These are phyloP conservation scores for Hybognathus amarus DNA, from an alignment of 2,797 vertebrate species.

Conservation along the genomic window DNA sequence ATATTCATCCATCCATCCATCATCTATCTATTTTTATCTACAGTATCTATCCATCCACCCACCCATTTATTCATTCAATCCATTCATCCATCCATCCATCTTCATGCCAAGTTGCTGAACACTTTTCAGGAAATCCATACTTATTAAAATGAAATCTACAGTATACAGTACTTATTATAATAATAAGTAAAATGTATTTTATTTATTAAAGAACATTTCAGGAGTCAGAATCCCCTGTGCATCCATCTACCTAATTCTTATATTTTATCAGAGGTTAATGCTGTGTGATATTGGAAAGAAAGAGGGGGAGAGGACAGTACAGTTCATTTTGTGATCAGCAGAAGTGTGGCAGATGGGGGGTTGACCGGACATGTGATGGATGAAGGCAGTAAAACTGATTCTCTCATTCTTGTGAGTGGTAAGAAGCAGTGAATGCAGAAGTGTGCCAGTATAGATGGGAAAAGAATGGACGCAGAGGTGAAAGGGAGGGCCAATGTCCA, in stretches of 20 bases:
- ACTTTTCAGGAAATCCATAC: not conserved
- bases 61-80: too few relatives aligned
- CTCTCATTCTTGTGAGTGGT: conserved; percentile 65
- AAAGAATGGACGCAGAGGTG: conserved; percentile 4
- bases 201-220: not conserved
- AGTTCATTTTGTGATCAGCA: conserved; percentile 37
- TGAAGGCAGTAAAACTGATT: conserved; percentile 68
- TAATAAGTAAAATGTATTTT: too few relatives aligned
- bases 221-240: not conserved
- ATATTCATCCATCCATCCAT: too few relatives aligned
- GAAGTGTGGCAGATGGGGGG: conserved; percentile 50
- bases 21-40: too few relatives aligned
- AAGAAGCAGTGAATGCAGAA: conserved; percentile 60
- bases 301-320: conserved; percentile 5
- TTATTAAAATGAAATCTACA: too few relatives aligned
- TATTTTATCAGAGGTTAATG: conserved; percentile 58
- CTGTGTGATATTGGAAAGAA: conserved; percentile 10
- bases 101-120: not conserved
- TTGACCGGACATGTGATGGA: conserved; percentile 55
- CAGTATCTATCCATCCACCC: too few relatives aligned
- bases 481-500: conserved; percentile 73
- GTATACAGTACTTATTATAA: too few relatives aligned
- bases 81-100: too few relatives aligned
- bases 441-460: conserved; percentile 71
- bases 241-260: not conserved